Evolutionary conservation across 1,140 invertebrate genomes (phyloP).

Genomic region (Cherax destructor): DNA sequence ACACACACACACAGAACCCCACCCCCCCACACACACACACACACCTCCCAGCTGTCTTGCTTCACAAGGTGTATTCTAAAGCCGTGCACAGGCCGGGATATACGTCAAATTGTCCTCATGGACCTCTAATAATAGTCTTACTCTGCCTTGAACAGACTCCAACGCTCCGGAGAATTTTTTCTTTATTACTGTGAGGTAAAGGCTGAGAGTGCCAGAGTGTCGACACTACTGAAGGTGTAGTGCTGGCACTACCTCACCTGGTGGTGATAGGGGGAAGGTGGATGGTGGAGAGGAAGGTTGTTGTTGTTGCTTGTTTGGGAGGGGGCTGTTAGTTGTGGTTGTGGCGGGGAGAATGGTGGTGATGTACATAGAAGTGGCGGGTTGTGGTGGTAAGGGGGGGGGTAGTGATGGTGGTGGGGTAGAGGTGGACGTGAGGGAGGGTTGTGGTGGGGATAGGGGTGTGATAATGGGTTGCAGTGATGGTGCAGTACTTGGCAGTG

Average conservation of each 20-base stretch:
- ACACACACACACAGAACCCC: neutral
- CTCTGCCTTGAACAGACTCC: slow-evolving; percentile 12
- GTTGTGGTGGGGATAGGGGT: no score
- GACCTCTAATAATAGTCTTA: neutral
- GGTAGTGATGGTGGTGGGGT: no score
- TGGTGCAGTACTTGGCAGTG: no score
- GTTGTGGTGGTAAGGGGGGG: no score
- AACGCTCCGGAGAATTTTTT: neutral
- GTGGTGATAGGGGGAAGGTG: neutral
- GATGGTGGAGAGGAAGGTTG: neutral
- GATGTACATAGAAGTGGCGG: no score
- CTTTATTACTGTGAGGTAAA: neutral
- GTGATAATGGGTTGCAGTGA: no score
- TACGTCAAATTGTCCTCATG: neutral
- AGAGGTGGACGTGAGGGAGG: no score
- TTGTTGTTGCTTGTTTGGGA: neutral
- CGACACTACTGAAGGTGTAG: neutral
- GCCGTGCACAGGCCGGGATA: neutral
- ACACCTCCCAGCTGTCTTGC: neutral
- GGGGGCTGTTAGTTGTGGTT: neutral
- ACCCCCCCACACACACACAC: no score
- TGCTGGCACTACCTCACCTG: neutral
- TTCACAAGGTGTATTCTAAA: neutral
- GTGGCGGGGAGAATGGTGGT: no score
- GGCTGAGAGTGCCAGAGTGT: neutral